Percentiles rank a stretch among this genome's conserved stretches.
phyloP scores from a whole-genome alignment of 2,888 invertebrate species.

The Aplocera efformata region DNA sequence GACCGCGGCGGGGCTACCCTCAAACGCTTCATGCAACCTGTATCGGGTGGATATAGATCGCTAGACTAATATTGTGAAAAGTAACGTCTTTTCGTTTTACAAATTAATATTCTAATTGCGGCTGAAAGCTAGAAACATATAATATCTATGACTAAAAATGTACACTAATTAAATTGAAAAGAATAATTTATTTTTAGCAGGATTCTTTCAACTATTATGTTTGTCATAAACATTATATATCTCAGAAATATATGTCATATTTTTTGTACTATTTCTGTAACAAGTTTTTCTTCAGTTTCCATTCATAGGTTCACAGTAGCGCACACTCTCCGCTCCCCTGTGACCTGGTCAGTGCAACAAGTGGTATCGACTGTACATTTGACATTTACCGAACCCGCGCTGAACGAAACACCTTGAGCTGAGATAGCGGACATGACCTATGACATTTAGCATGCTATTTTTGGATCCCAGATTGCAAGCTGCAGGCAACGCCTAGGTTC shows the following conservation, averaged over 20 bases:
- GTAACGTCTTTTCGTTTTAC: no score
- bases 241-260: no score
- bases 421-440: constrained; percentile 27
- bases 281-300: neutral
- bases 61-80: no score
- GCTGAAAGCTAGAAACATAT: no score
- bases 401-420: constrained; percentile 15
- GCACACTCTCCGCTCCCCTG: constrained; percentile 40
- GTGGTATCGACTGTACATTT: constrained; percentile 72
- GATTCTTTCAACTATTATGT: no score
- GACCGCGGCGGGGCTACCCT: constrained; percentile 39
- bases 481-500: neutral
- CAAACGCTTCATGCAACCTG: neutral
- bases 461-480: constrained; percentile 11
- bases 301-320: constrained; percentile 29
- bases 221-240: no score
- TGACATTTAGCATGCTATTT: constrained; percentile 22
- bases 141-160: no score
- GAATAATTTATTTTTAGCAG: no score
- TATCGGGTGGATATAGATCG: no score
- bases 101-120: no score
- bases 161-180: no score
- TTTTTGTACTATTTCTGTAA: no score
- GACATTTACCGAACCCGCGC: constrained; percentile 61
- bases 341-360: constrained; percentile 76